Evolutionary conservation across 2,113 vertebrate species (phyloP), one percentile per base, ranked within the genome.

Genomic region (Amblyopsis rosae): DNA sequence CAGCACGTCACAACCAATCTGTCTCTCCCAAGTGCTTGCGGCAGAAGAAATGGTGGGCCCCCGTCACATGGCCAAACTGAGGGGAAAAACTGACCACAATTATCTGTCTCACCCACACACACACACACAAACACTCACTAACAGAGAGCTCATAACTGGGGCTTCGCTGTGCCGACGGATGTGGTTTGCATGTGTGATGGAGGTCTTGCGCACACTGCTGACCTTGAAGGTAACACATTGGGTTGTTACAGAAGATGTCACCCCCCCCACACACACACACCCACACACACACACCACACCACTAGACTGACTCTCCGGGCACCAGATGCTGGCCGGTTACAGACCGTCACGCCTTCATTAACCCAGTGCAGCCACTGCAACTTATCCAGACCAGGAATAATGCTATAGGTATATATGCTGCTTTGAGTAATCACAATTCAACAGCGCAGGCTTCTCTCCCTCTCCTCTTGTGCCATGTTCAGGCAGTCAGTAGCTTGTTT

Each of bases 231-330:
- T 0, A 67, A 12, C 73, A 65, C 75, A 77, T 66, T 72, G 75
- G 64, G 0, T 76, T 83, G 84, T 85, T 87, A 82, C 77, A 84
- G 83, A 49, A 68, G 73, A 65, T 72, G 87, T 86, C 15, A 2
- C 54, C 58, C 58, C 32, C 26, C 32, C 58, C 7, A 26, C 50
- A 53, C 50, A 4, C 50, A 4, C 50, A 53, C 50, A 53, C 50
- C 12, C 51, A 54, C 51, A 2, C 51, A 54, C 51, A 54, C 51
- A 54, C 53, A 1, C 53, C 26, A 26, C 26, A 26, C 53, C 53
- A 3, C 26, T 26, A 26, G 26, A 26, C 26, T 26, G 26, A 26
- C 26, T 2, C 26, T 26, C 26, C 26, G 26, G 1, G 26, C 19
- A 26, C 19, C 19, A 26, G 19, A 26, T 26, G 19, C 19, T 26